phyloP scores from a whole-genome alignment of 2,888 invertebrate genomes.

The Liopterus haemorrhoidalis region DNA sequence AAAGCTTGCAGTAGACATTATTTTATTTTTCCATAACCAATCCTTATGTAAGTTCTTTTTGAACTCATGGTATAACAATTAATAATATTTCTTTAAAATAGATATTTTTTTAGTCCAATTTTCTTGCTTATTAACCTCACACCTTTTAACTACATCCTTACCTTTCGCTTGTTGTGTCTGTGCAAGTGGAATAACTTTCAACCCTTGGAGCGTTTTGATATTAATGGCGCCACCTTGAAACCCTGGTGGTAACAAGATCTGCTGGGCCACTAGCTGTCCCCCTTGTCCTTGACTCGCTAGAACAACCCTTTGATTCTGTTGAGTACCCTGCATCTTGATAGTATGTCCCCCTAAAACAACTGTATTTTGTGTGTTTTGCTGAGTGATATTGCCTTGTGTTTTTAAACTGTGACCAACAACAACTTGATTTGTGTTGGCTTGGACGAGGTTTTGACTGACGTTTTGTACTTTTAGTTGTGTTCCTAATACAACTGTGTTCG shows the following conservation, averaged over 20 bases:
- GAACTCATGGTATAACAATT: too few species aligned
- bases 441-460: constrained; percentile 15
- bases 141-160: too few species aligned
- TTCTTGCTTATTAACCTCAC: too few species aligned
- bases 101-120: too few species aligned
- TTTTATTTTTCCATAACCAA: too few species aligned
- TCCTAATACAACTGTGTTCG: constrained; percentile 40
- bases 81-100: too few species aligned
- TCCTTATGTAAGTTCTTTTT: too few species aligned
- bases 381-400: constrained; percentile 10
- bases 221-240: constrained; percentile 57
- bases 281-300: constrained; percentile 52
- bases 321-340: constrained; percentile 40
- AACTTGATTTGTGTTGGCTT: constrained; percentile 16
- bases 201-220: constrained; percentile 56
- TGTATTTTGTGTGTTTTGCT: constrained; percentile 33
- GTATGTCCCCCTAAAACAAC: constrained; percentile 43
- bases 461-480: constrained; percentile 42
- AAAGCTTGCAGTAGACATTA: too few species aligned
- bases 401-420: constrained; percentile 22
- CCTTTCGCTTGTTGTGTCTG: constrained; percentile 44
- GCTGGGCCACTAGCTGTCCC: constrained; percentile 49
- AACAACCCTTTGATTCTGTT: constrained; percentile 46
- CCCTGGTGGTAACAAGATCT: constrained; percentile 56
- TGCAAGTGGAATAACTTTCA: constrained; percentile 56